Evolutionary conservation across 2,888 invertebrate species (phyloP).

Genomic region (Epinotia ramella): DNA sequence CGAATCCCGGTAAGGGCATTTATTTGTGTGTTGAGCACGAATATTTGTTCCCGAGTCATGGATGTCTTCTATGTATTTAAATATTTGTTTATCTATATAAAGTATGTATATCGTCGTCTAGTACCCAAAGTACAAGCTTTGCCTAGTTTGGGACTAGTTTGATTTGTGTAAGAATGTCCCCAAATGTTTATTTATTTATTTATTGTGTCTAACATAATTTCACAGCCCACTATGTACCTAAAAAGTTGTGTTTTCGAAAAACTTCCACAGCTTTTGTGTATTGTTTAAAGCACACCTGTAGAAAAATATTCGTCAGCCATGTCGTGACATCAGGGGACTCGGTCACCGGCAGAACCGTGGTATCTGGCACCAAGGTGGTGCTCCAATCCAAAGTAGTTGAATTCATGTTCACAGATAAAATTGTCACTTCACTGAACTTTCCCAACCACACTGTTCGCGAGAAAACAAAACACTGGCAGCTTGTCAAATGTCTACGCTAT

Average conservation of each 20-base stretch:
- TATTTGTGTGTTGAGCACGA: too few relatives aligned
- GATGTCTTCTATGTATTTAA: too few relatives aligned
- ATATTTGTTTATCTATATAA: too few relatives aligned
- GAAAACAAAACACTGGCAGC: slow-evolving; percentile 57
- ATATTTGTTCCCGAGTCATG: too few relatives aligned
- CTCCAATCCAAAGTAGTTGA: slow-evolving; percentile 50
- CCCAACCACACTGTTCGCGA: slow-evolving; percentile 51
- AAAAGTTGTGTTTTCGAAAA: not conserved
- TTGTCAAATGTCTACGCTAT: slow-evolving; percentile 43
- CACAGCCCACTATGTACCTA: not conserved
- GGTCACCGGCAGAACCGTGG: slow-evolving; percentile 52
- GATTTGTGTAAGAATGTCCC: too few relatives aligned
- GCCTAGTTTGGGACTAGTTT: too few relatives aligned
- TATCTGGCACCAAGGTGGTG: slow-evolving; percentile 51
- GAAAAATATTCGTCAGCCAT: slow-evolving; percentile 68
- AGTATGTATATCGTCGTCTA: too few relatives aligned
- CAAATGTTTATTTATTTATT: too few relatives aligned
- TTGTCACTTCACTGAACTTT: slow-evolving; percentile 54
- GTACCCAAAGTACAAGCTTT: too few relatives aligned
- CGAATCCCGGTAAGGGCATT: too few relatives aligned
- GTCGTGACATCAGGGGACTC: slow-evolving; percentile 63
- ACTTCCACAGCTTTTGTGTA: not conserved
- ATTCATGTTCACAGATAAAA: slow-evolving; percentile 57
- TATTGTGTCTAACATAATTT: slow-evolving; percentile 8
- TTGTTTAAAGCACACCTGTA: slow-evolving; percentile 68